Evolutionary conservation across 2,113 vertebrate species (phyloP).

Genomic region (Phalacrocorax brasilianus): DNA sequence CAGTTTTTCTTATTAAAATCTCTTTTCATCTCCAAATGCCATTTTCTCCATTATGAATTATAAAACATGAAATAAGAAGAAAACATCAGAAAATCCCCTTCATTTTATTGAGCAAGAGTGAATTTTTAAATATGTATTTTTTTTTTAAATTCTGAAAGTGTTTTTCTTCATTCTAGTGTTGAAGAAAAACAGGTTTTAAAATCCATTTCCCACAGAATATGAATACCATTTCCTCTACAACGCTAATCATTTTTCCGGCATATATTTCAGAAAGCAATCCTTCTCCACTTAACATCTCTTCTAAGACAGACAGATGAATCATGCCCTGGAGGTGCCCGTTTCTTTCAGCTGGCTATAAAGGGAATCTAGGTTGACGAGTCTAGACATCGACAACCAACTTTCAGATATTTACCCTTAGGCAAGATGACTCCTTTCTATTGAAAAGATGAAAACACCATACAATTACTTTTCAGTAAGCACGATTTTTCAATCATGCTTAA

Average conservation of each 20-base stretch:
- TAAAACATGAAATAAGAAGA: neutral
- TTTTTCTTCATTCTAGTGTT: neutral
- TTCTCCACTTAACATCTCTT: conserved; percentile 22
- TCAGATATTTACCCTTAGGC: conserved; percentile 49
- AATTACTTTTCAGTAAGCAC: conserved; percentile 36
- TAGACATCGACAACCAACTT: conserved; percentile 56
- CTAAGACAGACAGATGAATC: conserved; percentile 59
- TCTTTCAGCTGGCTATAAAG: conserved; percentile 60
- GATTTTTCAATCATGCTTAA: neutral
- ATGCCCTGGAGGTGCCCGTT: conserved; percentile 62
- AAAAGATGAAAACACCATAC: conserved; percentile 34
- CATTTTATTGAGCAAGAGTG: neutral
- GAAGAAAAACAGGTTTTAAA: neutral
- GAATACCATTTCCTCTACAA: neutral
- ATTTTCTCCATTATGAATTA: neutral
- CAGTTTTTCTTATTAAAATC: neutral
- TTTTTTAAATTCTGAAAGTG: neutral
- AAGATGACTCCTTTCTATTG: conserved; percentile 24
- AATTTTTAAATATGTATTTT: neutral
- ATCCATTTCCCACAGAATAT: neutral
- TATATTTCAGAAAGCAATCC: conserved; percentile 28
- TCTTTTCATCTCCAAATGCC: neutral
- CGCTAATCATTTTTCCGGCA: neutral
- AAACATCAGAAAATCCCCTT: neutral
- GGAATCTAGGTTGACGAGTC: conserved; percentile 68